phyloP scores from a whole-genome alignment of 2,888 invertebrate species.

The Hypsopygia costalis region DNA sequence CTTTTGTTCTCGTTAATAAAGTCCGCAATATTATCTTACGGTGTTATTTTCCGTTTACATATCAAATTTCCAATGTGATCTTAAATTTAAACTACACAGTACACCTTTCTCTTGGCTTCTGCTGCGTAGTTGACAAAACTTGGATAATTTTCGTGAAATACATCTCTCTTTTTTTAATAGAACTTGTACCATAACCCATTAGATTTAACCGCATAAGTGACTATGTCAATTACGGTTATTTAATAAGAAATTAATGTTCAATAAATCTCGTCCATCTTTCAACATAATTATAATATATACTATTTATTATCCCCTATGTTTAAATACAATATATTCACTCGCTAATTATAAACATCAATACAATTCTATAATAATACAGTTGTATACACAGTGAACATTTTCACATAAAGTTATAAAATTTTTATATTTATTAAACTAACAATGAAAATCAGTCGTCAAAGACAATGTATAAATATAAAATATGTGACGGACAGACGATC shows the following conservation, averaged over 20 bases:
- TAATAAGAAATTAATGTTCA: not conserved
- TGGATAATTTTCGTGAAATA: no score
- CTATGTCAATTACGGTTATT: no score
- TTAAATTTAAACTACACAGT: no score
- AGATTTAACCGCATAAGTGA: no score
- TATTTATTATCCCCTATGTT: constrained; percentile 18
- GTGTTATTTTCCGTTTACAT: no score
- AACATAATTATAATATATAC: not conserved
- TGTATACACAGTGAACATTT: constrained; percentile 41
- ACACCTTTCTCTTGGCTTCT: no score
- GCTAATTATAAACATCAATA: constrained; percentile 49
- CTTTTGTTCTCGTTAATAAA: no score
- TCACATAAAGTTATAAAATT: constrained; percentile 58
- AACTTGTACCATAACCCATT: no score
- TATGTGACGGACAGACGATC: constrained; percentile 41
- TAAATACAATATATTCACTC: constrained; percentile 44
- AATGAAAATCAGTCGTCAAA: constrained; percentile 74
- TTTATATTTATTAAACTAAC: constrained; percentile 56
- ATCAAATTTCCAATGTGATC: no score
- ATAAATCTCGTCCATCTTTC: constrained; percentile 1
- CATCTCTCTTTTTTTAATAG: no score
- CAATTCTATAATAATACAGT: constrained; percentile 45
- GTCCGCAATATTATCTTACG: no score
- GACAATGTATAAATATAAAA: constrained; percentile 46
- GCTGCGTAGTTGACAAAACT: no score